These are phyloP conservation scores for Myodes glareolus DNA, from an alignment of 2,113 vertebrate species.

Conservation along the genomic window DNA sequence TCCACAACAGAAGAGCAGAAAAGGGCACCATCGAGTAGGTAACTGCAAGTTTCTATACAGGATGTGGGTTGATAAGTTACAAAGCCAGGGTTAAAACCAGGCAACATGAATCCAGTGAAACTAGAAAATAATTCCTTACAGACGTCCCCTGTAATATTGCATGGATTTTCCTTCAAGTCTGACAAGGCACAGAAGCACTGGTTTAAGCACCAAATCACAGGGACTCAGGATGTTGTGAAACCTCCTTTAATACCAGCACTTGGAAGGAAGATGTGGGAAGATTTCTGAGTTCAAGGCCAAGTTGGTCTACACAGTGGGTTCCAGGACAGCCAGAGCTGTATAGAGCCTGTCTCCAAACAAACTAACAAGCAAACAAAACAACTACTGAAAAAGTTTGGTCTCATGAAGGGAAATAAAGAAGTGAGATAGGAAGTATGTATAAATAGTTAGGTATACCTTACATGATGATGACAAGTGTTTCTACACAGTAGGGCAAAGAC, in stretches of 20 bases:
- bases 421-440: not conserved
- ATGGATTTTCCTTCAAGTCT: not conserved
- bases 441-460: not conserved
- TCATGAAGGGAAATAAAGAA: not conserved
- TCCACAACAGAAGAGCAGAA: not conserved
- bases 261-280: not conserved
- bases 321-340: not conserved
- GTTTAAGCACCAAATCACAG: not conserved
- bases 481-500: not conserved
- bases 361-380: not conserved
- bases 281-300: not conserved
- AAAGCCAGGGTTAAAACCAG: not conserved
- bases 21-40: not conserved
- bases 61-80: not conserved
- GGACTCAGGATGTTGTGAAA: not conserved
- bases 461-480: not conserved
- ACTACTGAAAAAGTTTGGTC: not conserved
- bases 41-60: not conserved
- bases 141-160: not conserved
- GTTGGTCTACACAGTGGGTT: not conserved
- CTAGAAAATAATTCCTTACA: not conserved
- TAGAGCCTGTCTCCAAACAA: not conserved
- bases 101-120: not conserved
- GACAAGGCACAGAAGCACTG: not conserved
- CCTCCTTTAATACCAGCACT: not conserved